These are phyloP conservation scores for Dascillus cervinus DNA, from an alignment of 2,888 invertebrate genomes.

Conservation along the genomic window DNA sequence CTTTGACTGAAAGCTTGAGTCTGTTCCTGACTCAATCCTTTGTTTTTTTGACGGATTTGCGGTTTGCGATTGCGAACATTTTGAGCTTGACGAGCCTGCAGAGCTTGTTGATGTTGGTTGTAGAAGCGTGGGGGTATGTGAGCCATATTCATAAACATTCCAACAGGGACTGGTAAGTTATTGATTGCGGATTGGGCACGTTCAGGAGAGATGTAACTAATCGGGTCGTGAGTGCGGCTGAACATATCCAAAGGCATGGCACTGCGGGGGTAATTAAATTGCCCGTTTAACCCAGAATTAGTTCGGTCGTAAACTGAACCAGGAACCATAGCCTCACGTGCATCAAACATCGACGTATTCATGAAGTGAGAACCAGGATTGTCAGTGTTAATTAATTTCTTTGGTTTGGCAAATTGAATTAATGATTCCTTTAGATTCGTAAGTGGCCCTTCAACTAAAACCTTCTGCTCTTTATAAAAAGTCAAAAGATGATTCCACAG, in stretches of 20 bases:
- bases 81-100: slow-evolving; percentile 50
- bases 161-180: slow-evolving; percentile 85
- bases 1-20: slow-evolving; percentile 54
- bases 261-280: slow-evolving; percentile 32
- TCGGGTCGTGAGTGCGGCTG: slow-evolving; percentile 75
- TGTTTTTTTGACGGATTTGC: slow-evolving; percentile 16
- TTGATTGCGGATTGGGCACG: slow-evolving; percentile 65
- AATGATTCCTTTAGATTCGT: slow-evolving; percentile 95
- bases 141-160: slow-evolving; percentile 90
- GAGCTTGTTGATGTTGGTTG: slow-evolving; percentile 64
- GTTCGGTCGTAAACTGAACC: slow-evolving; percentile 89
- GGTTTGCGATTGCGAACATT: slow-evolving; percentile 23
- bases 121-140: slow-evolving; percentile 69
- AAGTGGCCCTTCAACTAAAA: slow-evolving; percentile 93
- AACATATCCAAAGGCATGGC: slow-evolving; percentile 52
- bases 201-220: slow-evolving; percentile 87
- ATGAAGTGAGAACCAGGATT: slow-evolving; percentile 97
- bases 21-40: slow-evolving; percentile 36
- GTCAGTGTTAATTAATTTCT: slow-evolving; percentile 86
- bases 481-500: slow-evolving; percentile 97
- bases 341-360: slow-evolving; percentile 96
- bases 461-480: slow-evolving; percentile 96
- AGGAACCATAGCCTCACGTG: slow-evolving; percentile 88
- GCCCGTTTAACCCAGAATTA: slow-evolving; percentile 29
- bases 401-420: slow-evolving; percentile 95